Conservation (phyloP, 2,888 invertebrate species). For the Acanthopleura granulata region DNA sequence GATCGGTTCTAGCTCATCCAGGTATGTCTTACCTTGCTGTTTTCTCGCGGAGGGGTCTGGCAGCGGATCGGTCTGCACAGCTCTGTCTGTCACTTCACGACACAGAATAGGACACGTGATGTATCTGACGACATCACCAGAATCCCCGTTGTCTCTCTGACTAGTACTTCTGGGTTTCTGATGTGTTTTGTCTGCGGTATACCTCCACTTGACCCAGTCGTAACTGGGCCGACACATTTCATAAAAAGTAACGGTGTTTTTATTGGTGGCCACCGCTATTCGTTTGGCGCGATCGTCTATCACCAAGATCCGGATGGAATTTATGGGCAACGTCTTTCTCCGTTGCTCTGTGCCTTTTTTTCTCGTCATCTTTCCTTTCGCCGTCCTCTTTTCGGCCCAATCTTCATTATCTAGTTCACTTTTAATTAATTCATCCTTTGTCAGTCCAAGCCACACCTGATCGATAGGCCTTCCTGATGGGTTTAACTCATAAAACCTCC, state of each 20-base stretch:
- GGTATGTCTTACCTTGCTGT: neutral
- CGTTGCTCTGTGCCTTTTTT: neutral
- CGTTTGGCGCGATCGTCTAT: conserved; percentile 9
- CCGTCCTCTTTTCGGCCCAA: no score
- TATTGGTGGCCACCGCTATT: neutral
- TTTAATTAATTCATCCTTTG: neutral
- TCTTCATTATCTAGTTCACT: neutral
- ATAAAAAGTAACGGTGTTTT: neutral
- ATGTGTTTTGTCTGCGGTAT: neutral
- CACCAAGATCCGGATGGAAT: neutral
- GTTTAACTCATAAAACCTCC: neutral
- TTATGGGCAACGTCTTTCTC: neutral
- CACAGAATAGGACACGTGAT: neutral
- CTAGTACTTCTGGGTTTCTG: neutral
- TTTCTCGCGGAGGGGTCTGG: no score
- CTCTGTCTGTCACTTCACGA: neutral
- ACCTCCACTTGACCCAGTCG: neutral
- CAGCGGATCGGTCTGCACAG: neutral
- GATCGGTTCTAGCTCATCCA: neutral
- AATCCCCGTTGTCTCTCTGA: neutral
- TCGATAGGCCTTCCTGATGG: neutral
- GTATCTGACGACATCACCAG: neutral
- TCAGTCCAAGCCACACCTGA: neutral
- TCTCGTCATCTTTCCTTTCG: neutral
- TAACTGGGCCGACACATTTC: neutral